Percentiles rank a stretch among this genome's conserved stretches.
Evolutionary conservation across 2,888 invertebrate genomes (phyloP).

Genomic region (Parnassius orleans): DNA sequence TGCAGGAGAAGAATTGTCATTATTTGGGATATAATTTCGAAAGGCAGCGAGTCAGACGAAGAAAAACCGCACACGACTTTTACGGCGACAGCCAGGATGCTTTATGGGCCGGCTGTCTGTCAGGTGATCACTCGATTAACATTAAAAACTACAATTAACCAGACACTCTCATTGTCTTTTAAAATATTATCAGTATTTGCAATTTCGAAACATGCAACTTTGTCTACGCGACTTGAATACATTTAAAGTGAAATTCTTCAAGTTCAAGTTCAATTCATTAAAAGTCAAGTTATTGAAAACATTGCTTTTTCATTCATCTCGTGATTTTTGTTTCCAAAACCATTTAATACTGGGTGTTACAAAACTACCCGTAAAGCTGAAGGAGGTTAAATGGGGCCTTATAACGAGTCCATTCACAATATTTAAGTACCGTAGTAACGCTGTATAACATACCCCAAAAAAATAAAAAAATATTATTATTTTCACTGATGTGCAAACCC

Average conservation of each 20-base stretch:
- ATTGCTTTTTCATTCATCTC: background rate
- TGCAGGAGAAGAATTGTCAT: constrained; percentile 54
- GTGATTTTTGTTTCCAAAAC: constrained; percentile 7
- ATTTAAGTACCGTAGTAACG: no score
- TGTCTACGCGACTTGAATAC: constrained; percentile 17
- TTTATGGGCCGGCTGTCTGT: constrained; percentile 60
- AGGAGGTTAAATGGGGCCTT: no score
- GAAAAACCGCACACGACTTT: constrained; percentile 74
- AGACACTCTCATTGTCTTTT: constrained; percentile 41
- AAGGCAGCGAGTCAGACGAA: constrained; percentile 54
- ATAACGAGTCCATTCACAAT: no score
- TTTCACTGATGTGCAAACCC: no score
- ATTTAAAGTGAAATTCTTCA: constrained; percentile 7
- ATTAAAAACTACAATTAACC: constrained; percentile 61
- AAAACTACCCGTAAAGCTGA: no score
- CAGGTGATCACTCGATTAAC: constrained; percentile 59
- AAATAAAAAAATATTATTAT: no score
- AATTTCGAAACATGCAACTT: constrained; percentile 23
- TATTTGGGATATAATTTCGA: constrained; percentile 66
- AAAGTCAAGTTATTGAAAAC: background rate
- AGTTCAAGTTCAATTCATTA: no score
- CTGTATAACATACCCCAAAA: no score
- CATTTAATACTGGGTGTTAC: no score
- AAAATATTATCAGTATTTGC: constrained; percentile 31
- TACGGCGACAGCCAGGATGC: constrained; percentile 64